These are phyloP conservation scores for Benthosema pterotum DNA, from an alignment of 2,797 vertebrate genomes.

Conservation along the genomic window DNA sequence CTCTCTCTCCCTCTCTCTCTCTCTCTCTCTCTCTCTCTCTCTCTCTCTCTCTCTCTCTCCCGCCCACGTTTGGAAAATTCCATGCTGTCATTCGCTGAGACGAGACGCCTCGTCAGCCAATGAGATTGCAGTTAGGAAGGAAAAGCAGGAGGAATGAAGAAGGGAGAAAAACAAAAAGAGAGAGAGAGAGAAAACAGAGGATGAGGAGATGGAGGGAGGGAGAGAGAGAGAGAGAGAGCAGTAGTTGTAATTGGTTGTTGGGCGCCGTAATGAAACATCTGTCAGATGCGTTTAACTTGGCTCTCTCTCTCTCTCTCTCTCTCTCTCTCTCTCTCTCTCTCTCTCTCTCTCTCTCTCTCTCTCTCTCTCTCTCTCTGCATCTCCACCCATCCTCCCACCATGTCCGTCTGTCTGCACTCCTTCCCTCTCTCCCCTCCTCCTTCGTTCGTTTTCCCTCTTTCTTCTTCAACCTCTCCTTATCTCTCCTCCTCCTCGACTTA, in stretches of 20 bases:
- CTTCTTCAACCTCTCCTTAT: constrained; percentile 1
- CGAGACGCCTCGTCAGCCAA: constrained; percentile 73
- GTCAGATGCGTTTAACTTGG: constrained; percentile 77
- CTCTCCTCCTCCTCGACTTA: no score
- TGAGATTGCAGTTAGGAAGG: constrained; percentile 48
- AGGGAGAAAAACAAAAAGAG: constrained; percentile 39
- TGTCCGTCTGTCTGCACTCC: constrained; percentile 35
- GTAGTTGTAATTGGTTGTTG: constrained; percentile 58
- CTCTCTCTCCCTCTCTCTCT: constrained; percentile 65
- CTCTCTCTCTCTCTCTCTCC: constrained; percentile 61
- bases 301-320: constrained; percentile 21
- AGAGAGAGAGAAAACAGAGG: constrained; percentile 37
- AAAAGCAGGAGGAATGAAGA: constrained; percentile 21
- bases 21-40: constrained; percentile 69
- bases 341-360: constrained; percentile 23
- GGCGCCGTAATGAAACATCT: constrained; percentile 73
- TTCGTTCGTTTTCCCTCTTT: constrained; percentile 7
- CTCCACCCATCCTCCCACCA: no score
- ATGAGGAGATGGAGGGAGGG: constrained; percentile 21
- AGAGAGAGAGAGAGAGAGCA: constrained; percentile 34
- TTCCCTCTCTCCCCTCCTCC: constrained; percentile 20
- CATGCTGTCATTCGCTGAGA: constrained; percentile 82
- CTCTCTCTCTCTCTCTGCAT: constrained; percentile 21
- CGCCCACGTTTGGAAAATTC: constrained; percentile 84
- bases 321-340: constrained; percentile 30